Base-by-base conservation (phyloP, 2,888 invertebrate genomes). In the Macrosiphum euphorbiae region DNA sequence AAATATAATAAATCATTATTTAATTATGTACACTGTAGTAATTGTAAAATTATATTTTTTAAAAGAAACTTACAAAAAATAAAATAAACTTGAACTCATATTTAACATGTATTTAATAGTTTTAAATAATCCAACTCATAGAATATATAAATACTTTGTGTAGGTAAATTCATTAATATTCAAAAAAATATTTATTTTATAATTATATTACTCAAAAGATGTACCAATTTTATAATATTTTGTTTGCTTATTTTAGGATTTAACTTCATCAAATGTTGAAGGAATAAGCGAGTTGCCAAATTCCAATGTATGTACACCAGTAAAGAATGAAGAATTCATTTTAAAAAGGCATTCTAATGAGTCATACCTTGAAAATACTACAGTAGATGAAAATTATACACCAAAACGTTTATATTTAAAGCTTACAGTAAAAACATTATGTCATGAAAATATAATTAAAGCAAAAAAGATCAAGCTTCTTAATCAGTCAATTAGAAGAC, bases 341-440 rank as follows among this genome's bases (percentile, higher is more conserved):
- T 61, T 61, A 26, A 61, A 61, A 61, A 61, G 10, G 26, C 26
- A 28, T 26, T 61, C 58, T 61, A 61, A 61, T 26, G 28, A 28
- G 28, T 61, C 7, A 58, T 61, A 28, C 58, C 26, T 61, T 61
- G 58, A 61, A 61, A 61, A 28, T 28, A 61, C 58, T 61, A 28
- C 35, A 78, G n/a, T 78, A 78, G 16, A 78, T 16, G 35, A n/a
- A 16, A n/a, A 78, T 78, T 35, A 78, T 78, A 78, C 78, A 35
- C 78, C 78, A 78, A 78, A 78, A 35, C 78, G 78, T n/a, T 10
- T n/a, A 67, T n/a, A n/a, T 67, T 67, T n/a, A n/a, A 67, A 67
- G n/a, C 67, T 1, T n/a, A 13, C 67, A 13, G 28, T 67, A 13
- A 67, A 13, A 67, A n/a, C 67, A 28, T 67, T n/a, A 67, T n/a